Percentiles rank a stretch among this genome's conserved stretches.
Evolutionary conservation across 2,113 vertebrate species (phyloP).

Genomic region (Catharus bicknelli): DNA sequence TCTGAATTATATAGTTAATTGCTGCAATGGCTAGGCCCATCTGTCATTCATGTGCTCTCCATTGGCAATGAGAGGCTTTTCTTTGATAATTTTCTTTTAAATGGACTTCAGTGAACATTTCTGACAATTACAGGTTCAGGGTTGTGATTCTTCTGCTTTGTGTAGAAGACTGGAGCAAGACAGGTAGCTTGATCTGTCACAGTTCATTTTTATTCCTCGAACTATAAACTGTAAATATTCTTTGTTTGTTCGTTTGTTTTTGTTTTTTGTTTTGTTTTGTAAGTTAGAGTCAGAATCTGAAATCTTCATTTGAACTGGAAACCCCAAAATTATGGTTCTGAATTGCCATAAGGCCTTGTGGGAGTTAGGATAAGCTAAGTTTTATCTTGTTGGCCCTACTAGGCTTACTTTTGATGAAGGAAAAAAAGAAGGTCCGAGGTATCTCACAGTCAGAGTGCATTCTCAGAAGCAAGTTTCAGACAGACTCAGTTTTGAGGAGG

Average conservation of each 20-base stretch:
- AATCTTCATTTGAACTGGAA: neutral
- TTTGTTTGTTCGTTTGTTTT: neutral
- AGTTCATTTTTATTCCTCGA: neutral
- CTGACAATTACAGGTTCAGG: neutral
- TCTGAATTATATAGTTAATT: neutral
- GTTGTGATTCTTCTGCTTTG: neutral
- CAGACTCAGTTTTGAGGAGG: neutral
- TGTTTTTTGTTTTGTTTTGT: neutral
- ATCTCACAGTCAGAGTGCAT: neutral
- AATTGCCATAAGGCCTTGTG: neutral
- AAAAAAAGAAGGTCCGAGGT: neutral
- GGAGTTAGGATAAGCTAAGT: neutral
- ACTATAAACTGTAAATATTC: neutral
- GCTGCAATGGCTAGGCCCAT: neutral
- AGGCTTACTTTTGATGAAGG: neutral
- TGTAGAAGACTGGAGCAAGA: neutral
- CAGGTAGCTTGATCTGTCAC: neutral
- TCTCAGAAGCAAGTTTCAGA: neutral
- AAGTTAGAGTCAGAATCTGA: neutral
- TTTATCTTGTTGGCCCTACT: neutral
- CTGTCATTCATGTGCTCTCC: neutral
- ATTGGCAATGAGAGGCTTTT: neutral
- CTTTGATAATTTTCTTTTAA: neutral
- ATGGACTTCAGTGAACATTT: neutral
- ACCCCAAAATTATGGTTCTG: neutral